Conservation (phyloP, 2,888 invertebrate genomes). For the Dryobotodes eremita region DNA sequence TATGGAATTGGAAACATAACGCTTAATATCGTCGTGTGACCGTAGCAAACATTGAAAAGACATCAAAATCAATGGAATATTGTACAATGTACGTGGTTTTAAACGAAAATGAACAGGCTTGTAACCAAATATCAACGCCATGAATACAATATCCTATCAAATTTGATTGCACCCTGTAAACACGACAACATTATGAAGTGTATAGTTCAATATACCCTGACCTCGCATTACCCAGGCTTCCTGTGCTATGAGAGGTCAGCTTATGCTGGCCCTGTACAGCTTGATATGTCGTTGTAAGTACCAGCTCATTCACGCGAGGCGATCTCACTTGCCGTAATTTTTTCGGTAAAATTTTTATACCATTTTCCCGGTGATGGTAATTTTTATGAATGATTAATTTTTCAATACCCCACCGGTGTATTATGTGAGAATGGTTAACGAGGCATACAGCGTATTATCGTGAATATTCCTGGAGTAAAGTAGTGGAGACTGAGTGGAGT, state of each 20-base stretch:
- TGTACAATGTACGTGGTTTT: neutral
- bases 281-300: neutral
- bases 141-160: conserved; percentile 37
- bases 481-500: neutral
- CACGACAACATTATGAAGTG: neutral
- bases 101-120: conserved; percentile 22
- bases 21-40: neutral
- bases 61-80: conserved; percentile 7
- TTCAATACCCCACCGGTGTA: conserved; percentile 16
- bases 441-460: conserved; percentile 28
- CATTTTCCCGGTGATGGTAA: conserved; percentile 29
- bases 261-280: neutral
- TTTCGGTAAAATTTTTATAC: conserved; percentile 35
- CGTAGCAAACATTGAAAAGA: neutral
- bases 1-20: neutral
- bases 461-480: conserved; percentile 13
- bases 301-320: conserved; percentile 9
- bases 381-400: conserved; percentile 52
- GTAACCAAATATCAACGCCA: conserved; percentile 25
- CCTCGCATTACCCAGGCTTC: neutral
- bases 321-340: conserved; percentile 23
- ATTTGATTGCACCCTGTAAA: conserved; percentile 23
- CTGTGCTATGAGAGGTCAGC: neutral
- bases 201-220: neutral
- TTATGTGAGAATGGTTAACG: conserved; percentile 29